Conservation (phyloP, 2,113 vertebrate species). For the Centrocercus urophasianus region DNA sequence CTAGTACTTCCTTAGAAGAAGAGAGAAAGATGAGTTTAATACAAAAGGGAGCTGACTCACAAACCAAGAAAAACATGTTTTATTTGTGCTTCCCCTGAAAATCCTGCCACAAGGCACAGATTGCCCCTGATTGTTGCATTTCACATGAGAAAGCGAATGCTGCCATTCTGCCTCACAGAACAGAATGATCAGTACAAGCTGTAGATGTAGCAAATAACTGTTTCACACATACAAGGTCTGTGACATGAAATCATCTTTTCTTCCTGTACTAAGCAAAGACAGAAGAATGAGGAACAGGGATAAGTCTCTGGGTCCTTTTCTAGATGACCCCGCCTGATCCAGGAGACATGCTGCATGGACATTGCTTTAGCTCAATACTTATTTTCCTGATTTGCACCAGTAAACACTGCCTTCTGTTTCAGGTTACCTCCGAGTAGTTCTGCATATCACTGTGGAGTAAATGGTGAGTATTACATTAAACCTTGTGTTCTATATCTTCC, state of each 20-base stretch:
- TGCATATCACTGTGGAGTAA: neutral
- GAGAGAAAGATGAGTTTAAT: neutral
- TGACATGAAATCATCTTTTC: neutral
- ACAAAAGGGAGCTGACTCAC: neutral
- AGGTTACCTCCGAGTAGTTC: neutral
- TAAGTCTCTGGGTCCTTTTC: neutral
- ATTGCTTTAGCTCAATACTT: neutral
- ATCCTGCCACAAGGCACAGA: neutral
- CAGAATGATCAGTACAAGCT: neutral
- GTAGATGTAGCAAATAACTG: neutral
- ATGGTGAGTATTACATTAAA: neutral
- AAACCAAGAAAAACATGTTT: neutral
- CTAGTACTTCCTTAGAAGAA: neutral
- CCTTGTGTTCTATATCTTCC: rapidly evolving
- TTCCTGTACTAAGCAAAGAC: neutral
- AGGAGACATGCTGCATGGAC: neutral
- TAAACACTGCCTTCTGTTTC: neutral
- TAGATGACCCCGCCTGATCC: neutral
- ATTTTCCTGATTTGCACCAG: neutral
- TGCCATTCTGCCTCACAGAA: neutral
- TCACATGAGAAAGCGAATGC: neutral
- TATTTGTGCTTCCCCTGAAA: neutral
- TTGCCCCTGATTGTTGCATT: neutral
- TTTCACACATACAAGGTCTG: neutral
- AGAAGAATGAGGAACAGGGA: neutral